A percentile compares a stretch with the other conserved stretches of the same genome.
phyloP scores from a whole-genome alignment of 2,888 invertebrate species.

The Caenorhabditis afra region DNA sequence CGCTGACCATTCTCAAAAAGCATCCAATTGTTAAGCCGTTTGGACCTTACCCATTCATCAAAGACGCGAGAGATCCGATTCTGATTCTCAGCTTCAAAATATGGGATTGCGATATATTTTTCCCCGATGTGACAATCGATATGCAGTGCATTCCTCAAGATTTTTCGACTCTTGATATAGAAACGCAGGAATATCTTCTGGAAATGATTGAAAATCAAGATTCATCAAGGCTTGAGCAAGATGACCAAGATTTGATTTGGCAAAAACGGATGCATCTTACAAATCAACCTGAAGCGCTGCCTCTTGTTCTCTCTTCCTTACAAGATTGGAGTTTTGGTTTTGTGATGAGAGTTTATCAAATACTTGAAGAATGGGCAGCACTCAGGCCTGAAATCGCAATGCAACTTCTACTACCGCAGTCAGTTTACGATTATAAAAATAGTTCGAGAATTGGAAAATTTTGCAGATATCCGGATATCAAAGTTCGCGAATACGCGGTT shows the following conservation, averaged over 20 bases:
- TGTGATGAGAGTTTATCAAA: slow-evolving; percentile 84
- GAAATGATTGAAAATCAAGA: slow-evolving; percentile 80
- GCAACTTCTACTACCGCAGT: slow-evolving; percentile 93
- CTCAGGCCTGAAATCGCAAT: slow-evolving; percentile 92
- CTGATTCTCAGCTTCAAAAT: slow-evolving; percentile 72
- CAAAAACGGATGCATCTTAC: slow-evolving; percentile 81
- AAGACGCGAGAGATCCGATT: slow-evolving; percentile 70
- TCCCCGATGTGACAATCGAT: slow-evolving; percentile 68
- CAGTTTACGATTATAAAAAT: slow-evolving; percentile 73
- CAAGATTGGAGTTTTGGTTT: slow-evolving; percentile 65
- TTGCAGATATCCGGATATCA: slow-evolving; percentile 91
- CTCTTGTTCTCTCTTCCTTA: slow-evolving; percentile 71
- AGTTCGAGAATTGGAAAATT: background rate
- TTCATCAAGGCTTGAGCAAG: slow-evolving; percentile 76
- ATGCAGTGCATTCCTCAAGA: slow-evolving; percentile 63
- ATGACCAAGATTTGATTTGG: slow-evolving; percentile 82
- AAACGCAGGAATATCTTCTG: slow-evolving; percentile 80
- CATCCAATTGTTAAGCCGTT: slow-evolving; percentile 73
- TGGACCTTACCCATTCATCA: slow-evolving; percentile 74
- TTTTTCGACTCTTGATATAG: slow-evolving; percentile 80
- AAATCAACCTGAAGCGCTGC: slow-evolving; percentile 80
- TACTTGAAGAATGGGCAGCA: slow-evolving; percentile 89
- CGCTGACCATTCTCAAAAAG: slow-evolving; percentile 60
- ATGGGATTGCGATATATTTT: slow-evolving; percentile 71
- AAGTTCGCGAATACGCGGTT: slow-evolving; percentile 90